A percentile compares a stretch with the other conserved stretches of the same genome.
These are phyloP conservation scores for Pollenia angustigena DNA, from an alignment of 2,888 invertebrate genomes.

Conservation along the genomic window DNA sequence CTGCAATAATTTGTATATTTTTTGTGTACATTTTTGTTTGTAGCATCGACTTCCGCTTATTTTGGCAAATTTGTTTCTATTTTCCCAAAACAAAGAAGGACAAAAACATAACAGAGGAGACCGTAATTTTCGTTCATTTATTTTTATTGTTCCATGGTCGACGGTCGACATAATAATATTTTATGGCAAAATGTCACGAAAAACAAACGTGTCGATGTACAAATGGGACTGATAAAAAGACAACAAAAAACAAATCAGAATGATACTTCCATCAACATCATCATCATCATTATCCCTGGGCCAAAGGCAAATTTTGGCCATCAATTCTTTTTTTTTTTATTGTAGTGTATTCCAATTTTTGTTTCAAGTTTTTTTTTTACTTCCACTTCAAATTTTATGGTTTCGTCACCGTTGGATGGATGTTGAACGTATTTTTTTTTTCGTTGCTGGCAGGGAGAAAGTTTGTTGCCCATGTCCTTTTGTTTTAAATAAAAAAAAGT, in stretches of 20 bases:
- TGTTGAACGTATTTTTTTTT: background rate
- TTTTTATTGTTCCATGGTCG: conserved; percentile 58
- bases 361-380: background rate
- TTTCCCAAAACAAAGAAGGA: background rate
- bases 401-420: conserved; percentile 2
- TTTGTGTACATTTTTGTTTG: conserved; percentile 1
- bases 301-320: background rate
- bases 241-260: conserved; percentile 20
- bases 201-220: conserved; percentile 55
- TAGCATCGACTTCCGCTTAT: conserved; percentile 42
- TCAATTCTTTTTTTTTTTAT: background rate
- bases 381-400: conserved; percentile 19
- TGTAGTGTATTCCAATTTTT: conserved; percentile 17
- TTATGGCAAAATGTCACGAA: conserved; percentile 66
- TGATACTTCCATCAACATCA: background rate
- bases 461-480: background rate
- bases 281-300: background rate
- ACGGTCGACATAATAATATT: conserved; percentile 58
- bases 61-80: conserved; percentile 62
- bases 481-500: background rate
- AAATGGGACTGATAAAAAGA: conserved; percentile 55
- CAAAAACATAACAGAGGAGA: background rate
- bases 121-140: conserved; percentile 66
- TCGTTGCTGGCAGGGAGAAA: background rate
- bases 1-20: background rate